Conservation (phyloP, 2,113 vertebrate genomes). For the Hippocampus barbouri region DNA sequence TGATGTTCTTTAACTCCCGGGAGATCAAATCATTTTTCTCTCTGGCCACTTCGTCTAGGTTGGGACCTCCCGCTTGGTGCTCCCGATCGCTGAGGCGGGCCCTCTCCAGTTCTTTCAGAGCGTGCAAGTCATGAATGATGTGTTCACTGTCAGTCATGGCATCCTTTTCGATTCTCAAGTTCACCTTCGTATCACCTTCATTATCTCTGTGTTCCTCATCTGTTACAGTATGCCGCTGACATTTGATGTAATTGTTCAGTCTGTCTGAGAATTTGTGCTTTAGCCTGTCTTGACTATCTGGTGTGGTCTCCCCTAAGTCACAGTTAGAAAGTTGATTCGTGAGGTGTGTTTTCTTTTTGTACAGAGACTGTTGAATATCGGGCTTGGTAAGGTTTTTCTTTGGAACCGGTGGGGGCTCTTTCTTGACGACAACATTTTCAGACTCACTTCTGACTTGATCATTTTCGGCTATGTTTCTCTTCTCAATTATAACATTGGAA, state of each 20-base stretch:
- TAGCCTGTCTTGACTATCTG: conserved; percentile 37
- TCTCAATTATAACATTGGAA: conserved; percentile 14
- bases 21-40: conserved; percentile 62
- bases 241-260: conserved; percentile 75
- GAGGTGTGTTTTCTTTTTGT: conserved; percentile 22
- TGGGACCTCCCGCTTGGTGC: conserved; percentile 27
- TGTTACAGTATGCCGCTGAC: conserved; percentile 52
- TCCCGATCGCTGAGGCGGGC: conserved; percentile 36
- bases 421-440: conserved; percentile 18
- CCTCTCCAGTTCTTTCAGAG: conserved; percentile 56
- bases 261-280: conserved; percentile 69
- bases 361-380: conserved; percentile 38
- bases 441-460: conserved; percentile 11
- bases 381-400: conserved; percentile 52
- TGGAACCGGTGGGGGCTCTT: conserved; percentile 58
- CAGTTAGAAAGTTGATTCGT: conserved; percentile 18
- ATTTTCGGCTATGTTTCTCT: conserved; percentile 10
- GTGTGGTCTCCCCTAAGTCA: conserved; percentile 11
- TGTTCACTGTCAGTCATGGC: conserved; percentile 41
- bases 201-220: conserved; percentile 36
- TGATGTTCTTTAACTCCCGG: conserved; percentile 57
- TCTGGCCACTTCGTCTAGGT: conserved; percentile 49
- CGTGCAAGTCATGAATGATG: conserved; percentile 57
- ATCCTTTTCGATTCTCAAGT: conserved; percentile 3
- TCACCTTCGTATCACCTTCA: conserved; percentile 33